phyloP scores from a whole-genome alignment of 2,797 vertebrate species.

The Lagodon rhomboides region DNA sequence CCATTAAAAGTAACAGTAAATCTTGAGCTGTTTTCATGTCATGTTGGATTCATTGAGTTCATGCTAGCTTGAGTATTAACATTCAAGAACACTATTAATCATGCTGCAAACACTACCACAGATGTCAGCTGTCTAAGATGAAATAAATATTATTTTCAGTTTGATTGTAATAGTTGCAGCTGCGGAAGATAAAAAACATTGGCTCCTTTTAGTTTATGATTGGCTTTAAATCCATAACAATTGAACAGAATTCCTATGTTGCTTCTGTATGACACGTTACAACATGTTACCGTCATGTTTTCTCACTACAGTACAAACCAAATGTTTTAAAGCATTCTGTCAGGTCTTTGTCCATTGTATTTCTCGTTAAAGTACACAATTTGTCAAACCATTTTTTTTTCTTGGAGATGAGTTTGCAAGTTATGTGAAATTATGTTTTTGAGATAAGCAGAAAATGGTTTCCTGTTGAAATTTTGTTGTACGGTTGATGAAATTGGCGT shows the following conservation, averaged over 20 bases:
- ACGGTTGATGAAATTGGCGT: too few relatives aligned
- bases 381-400: neutral
- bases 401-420: too few relatives aligned
- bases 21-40: neutral
- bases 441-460: neutral
- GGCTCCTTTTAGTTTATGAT: neutral
- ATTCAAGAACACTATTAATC: neutral
- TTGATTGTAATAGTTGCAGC: neutral
- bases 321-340: neutral
- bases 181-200: neutral
- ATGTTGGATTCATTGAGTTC: conserved; percentile 11
- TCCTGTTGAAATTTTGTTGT: neutral
- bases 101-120: neutral
- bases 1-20: neutral
- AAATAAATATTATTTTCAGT: neutral
- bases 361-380: neutral
- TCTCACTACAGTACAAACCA: too few relatives aligned
- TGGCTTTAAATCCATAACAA: conserved; percentile 7
- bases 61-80: neutral
- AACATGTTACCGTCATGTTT: too few relatives aligned
- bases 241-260: neutral
- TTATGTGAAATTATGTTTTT: neutral
- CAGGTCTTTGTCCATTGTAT: neutral
- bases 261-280: neutral
- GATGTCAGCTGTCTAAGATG: neutral